These are phyloP conservation scores for Cephus cinctus DNA, from an alignment of 1,140 invertebrate genomes.

Conservation along the genomic window DNA sequence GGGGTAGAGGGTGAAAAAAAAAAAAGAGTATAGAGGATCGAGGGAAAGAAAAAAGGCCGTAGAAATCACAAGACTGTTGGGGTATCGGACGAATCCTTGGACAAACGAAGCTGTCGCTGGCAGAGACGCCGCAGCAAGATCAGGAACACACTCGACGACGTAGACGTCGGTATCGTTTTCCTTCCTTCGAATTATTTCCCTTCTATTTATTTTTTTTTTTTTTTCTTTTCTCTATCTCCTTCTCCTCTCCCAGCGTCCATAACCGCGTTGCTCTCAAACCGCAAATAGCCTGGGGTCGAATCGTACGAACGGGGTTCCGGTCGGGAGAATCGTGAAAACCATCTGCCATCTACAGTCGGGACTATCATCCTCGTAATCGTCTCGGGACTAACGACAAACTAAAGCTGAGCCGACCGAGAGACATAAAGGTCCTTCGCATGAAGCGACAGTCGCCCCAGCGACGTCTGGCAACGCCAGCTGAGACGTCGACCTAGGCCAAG, in stretches of 20 bases:
- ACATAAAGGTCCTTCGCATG: too few species aligned
- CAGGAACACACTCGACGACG: constrained; percentile 32
- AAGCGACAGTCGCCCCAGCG: too few species aligned
- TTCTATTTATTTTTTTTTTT: constrained; percentile 1
- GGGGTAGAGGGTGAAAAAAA: not conserved
- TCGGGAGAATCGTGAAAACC: too few species aligned
- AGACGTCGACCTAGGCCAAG: too few species aligned
- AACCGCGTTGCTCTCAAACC: too few species aligned
- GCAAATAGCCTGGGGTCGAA: too few species aligned
- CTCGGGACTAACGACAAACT: too few species aligned
- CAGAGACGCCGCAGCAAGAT: constrained; percentile 28
- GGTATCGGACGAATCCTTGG: constrained; percentile 11
- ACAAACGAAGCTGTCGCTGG: constrained; percentile 19
- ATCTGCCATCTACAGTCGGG: too few species aligned
- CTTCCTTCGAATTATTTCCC: not conserved
- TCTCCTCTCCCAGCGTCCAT: not conserved
- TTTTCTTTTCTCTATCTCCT: not conserved
- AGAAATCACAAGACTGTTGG: not conserved
- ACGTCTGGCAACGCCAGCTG: too few species aligned
- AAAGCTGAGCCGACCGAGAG: too few species aligned
- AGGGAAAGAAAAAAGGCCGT: not conserved
- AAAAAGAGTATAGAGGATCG: not conserved
- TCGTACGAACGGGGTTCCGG: too few species aligned
- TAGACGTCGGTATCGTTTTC: not conserved
- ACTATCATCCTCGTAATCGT: too few species aligned